Evolutionary conservation across 2,888 invertebrate genomes (phyloP).

Genomic region (Apamea epomidion): DNA sequence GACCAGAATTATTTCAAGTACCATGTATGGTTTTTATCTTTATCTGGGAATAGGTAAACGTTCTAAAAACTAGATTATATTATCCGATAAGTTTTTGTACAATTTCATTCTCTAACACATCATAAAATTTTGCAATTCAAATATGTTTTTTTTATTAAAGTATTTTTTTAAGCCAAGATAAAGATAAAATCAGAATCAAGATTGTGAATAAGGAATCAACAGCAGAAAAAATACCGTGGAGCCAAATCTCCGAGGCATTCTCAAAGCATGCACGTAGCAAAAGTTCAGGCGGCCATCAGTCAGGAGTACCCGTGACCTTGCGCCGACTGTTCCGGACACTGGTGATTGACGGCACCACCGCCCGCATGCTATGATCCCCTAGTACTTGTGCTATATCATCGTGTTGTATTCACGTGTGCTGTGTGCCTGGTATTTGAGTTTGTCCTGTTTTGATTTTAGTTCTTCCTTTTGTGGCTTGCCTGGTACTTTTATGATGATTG

Average conservation of each 20-base stretch:
- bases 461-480: background rate
- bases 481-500: conserved; percentile 20
- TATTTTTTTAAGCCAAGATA: conserved; percentile 9
- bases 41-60: conserved; percentile 27
- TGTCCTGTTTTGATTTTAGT: conserved; percentile 21
- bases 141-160: conserved; percentile 7
- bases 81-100: conserved; percentile 55
- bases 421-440: conserved; percentile 30
- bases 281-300: conserved; percentile 55
- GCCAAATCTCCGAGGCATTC: conserved; percentile 3
- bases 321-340: conserved; percentile 58
- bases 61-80: conserved; percentile 51
- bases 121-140: conserved; percentile 53
- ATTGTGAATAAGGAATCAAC: conserved; percentile 15
- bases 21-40: conserved; percentile 43
- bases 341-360: conserved; percentile 62
- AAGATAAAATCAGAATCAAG: conserved; percentile 7
- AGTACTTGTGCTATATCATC: conserved; percentile 52
- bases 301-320: conserved; percentile 62
- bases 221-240: background rate
- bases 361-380: conserved; percentile 59
- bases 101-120: conserved; percentile 39
- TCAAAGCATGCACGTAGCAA: conserved; percentile 38
- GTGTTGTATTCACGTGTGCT: conserved; percentile 18
- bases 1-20: conserved; percentile 35